These are phyloP conservation scores for Caenorhabditis sinica DNA, from an alignment of 2,888 invertebrate species.

Conservation along the genomic window DNA sequence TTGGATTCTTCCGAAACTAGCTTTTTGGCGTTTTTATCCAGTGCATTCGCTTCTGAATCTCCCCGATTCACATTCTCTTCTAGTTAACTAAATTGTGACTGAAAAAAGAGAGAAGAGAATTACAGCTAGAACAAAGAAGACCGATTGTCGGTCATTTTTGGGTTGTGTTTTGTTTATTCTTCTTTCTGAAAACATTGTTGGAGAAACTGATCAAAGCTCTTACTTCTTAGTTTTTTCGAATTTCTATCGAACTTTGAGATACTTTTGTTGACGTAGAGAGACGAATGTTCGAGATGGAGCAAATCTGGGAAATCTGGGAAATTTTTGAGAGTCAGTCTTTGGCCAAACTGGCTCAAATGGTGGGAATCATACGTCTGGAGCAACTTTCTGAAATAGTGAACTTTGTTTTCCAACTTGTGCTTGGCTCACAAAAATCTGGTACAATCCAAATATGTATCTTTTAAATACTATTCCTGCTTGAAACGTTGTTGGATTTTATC, in stretches of 20 bases:
- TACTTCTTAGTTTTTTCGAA: too few relatives aligned
- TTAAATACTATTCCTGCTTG: too few relatives aligned
- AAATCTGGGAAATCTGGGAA: constrained; percentile 4
- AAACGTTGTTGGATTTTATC: too few relatives aligned
- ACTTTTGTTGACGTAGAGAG: background rate
- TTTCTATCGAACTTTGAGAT: background rate
- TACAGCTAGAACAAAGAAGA: constrained; percentile 26
- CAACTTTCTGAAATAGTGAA: background rate
- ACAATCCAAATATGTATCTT: too few relatives aligned
- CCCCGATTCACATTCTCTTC: background rate
- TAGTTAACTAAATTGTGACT: constrained; percentile 26
- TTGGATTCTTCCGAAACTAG: constrained; percentile 47
- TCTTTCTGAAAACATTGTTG: background rate
- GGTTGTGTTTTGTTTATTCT: constrained; percentile 31
- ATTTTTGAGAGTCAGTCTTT: background rate
- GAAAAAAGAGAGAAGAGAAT: constrained; percentile 27
- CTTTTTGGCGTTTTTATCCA: constrained; percentile 27
- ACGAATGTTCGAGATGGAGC: background rate
- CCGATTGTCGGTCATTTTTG: constrained; percentile 17
- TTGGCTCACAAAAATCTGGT: too few relatives aligned
- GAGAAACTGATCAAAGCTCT: constrained; percentile 10
- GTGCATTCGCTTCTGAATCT: constrained; percentile 13
- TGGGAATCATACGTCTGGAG: background rate
- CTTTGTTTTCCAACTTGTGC: too few relatives aligned
- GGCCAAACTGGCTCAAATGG: constrained; percentile 2